phyloP scores from a whole-genome alignment of 2,888 invertebrate species.

The Caenorhabditis sp. region DNA sequence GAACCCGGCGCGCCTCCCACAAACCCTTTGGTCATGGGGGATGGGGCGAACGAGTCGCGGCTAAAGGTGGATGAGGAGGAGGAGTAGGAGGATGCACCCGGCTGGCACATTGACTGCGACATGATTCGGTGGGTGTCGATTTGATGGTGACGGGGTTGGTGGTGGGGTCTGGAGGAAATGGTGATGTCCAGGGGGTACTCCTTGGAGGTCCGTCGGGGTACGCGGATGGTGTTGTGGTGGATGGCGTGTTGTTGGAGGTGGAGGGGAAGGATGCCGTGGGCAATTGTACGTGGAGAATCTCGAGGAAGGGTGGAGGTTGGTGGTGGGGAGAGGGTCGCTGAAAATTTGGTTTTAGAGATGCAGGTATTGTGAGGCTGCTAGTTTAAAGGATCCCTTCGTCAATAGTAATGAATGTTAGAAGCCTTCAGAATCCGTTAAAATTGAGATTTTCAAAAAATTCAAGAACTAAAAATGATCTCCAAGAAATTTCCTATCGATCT shows the following conservation, averaged over 20 bases:
- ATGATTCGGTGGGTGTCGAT: slow-evolving; percentile 55
- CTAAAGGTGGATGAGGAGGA: slow-evolving; percentile 37
- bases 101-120: slow-evolving; percentile 53
- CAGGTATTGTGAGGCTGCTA: not conserved
- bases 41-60: slow-evolving; percentile 56
- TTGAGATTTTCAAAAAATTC: too few relatives aligned
- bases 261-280: not conserved
- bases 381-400: too few relatives aligned
- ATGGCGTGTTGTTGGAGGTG: slow-evolving; percentile 4
- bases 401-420: too few relatives aligned
- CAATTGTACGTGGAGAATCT: slow-evolving; percentile 23
- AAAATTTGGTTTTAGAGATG: not conserved
- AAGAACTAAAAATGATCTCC: too few relatives aligned
- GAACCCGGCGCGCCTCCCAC: not conserved
- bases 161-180: not conserved
- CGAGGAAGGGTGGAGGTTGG: slow-evolving; percentile 9
- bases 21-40: slow-evolving; percentile 31
- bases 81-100: slow-evolving; percentile 3
- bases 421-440: too few relatives aligned
- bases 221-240: slow-evolving; percentile 41
- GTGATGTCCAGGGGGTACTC: slow-evolving; percentile 29
- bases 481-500: too few relatives aligned
- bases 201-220: slow-evolving; percentile 26
- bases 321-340: slow-evolving; percentile 44
- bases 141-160: slow-evolving; percentile 40